phyloP scores from a whole-genome alignment of 2,113 vertebrate species.

The Montifringilla adamsi region DNA sequence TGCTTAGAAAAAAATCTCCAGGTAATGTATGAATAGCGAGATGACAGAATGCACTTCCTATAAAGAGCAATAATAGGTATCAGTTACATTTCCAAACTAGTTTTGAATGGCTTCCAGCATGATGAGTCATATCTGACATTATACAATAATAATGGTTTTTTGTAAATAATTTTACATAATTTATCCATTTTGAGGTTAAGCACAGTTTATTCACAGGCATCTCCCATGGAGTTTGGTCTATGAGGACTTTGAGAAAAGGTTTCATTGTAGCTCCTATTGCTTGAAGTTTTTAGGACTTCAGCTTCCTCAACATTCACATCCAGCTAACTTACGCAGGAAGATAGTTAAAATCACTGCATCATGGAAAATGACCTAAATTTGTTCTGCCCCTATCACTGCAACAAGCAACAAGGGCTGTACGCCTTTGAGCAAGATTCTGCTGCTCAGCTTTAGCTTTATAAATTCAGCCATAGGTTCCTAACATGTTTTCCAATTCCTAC shows the following conservation, averaged over 20 bases:
- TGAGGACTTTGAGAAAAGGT: fast-evolving
- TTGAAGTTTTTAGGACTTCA: neutral
- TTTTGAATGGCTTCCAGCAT: neutral
- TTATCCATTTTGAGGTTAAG: neutral
- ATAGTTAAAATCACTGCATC: neutral
- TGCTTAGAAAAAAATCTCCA: neutral
- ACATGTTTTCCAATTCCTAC: neutral
- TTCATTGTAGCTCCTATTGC: neutral
- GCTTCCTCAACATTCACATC: neutral
- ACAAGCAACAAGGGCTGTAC: neutral
- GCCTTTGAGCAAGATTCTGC: neutral
- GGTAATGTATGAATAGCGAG: neutral
- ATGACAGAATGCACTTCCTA: neutral
- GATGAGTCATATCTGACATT: neutral
- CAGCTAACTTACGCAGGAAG: neutral
- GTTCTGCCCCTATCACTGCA: neutral
- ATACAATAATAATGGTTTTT: neutral
- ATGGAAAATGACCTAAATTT: neutral
- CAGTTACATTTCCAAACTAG: neutral
- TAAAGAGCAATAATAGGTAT: neutral
- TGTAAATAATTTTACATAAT: neutral
- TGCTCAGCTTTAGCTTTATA: neutral
- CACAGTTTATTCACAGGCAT: neutral
- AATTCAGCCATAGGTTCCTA: neutral
- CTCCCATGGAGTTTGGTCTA: neutral